Evolutionary conservation across 2,888 invertebrate species (phyloP).

Genomic region (Tethea ocularis): DNA sequence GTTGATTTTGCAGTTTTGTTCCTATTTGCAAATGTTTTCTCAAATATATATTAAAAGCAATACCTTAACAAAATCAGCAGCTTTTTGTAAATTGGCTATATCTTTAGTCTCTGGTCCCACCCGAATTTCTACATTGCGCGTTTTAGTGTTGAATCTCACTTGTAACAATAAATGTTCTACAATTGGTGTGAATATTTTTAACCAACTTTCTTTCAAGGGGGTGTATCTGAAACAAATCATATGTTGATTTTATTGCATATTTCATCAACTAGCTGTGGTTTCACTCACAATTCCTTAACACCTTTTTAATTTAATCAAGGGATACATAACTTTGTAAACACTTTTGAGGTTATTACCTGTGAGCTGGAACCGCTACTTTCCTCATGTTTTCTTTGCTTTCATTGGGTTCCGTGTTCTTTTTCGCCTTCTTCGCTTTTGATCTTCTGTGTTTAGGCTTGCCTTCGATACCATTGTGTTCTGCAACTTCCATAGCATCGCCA

Average conservation of each 20-base stretch:
- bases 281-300: too few relatives aligned
- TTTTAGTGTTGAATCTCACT: conserved; percentile 96
- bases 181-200: conserved; percentile 97
- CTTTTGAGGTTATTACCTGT: conserved; percentile 83
- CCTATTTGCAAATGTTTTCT: too few relatives aligned
- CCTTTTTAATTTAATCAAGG: too few relatives aligned
- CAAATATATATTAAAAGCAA: neutral
- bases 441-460: conserved; percentile 64
- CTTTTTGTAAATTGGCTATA: conserved; percentile 96
- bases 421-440: conserved; percentile 71
- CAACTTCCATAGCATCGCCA: conserved; percentile 86
- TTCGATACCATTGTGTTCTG: conserved; percentile 85
- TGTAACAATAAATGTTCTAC: conserved; percentile 97
- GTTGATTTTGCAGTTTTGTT: too few relatives aligned
- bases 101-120: conserved; percentile 90
- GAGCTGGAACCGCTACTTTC: conserved; percentile 95
- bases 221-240: conserved; percentile 87
- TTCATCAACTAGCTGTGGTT: too few relatives aligned
- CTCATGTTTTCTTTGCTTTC: conserved; percentile 85
- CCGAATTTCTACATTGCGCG: conserved; percentile 94
- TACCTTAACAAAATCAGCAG: conserved; percentile 97
- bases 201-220: conserved; percentile 98
- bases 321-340: too few relatives aligned
- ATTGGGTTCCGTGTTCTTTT: conserved; percentile 69
- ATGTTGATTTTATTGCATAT: too few relatives aligned